Evolutionary conservation across 1,140 invertebrate genomes (phyloP).

Genomic region (Drosophila murphyi): DNA sequence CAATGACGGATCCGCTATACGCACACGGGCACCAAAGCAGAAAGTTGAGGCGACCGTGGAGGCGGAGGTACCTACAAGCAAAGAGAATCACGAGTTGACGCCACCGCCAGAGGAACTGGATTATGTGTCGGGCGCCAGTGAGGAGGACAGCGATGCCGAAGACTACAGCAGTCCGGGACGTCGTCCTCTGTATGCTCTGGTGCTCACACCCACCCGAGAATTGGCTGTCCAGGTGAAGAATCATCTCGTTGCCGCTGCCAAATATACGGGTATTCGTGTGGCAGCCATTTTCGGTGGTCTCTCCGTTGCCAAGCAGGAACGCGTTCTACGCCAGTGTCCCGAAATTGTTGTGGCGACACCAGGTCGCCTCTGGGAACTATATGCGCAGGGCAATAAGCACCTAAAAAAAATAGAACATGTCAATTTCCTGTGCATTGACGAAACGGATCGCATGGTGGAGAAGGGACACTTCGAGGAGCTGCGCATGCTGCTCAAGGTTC

Average conservation of each 20-base stretch:
- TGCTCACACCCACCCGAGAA: conserved; percentile 97
- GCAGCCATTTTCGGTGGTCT: conserved; percentile 95
- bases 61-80: conserved; percentile 39
- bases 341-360: conserved; percentile 98
- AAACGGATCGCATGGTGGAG: conserved; percentile 99
- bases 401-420: conserved; percentile 89
- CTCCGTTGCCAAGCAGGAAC: conserved; percentile 95
- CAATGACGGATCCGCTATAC: conserved; percentile 59
- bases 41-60: conserved; percentile 71
- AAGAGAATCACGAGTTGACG: conserved; percentile 73
- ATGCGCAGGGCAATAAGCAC: conserved; percentile 91
- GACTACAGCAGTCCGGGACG: conserved; percentile 63
- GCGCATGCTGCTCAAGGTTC: conserved; percentile 90
- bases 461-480: conserved; percentile 98
- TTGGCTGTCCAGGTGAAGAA: conserved; percentile 96
- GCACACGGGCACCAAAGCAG: conserved; percentile 81
- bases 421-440: conserved; percentile 97
- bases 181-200: conserved; percentile 91
- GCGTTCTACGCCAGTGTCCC: conserved; percentile 92
- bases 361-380: conserved; percentile 97
- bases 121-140: conserved; percentile 77
- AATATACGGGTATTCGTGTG: conserved; percentile 89
- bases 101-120: conserved; percentile 77
- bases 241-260: conserved; percentile 92
- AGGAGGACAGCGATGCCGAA: conserved; percentile 82